phyloP scores from a whole-genome alignment of 2,113 vertebrate genomes.

The Pogonocichla stellata region DNA sequence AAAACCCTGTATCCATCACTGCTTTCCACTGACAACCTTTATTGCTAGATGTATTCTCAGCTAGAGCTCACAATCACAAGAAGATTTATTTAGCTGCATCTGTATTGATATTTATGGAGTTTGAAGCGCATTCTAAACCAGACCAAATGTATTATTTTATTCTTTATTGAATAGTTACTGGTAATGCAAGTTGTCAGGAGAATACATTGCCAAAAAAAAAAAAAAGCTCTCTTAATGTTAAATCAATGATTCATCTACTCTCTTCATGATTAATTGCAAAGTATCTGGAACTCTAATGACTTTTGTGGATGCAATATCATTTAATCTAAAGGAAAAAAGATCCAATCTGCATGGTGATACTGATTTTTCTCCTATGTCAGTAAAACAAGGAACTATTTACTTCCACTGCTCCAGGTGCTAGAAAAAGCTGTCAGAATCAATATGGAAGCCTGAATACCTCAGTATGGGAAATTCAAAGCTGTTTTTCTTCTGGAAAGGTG shows the following conservation, averaged over 20 bases:
- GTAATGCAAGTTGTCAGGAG: conserved; percentile 6
- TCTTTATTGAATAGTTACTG: conserved; percentile 42
- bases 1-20: not conserved
- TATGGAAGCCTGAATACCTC: not conserved
- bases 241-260: conserved; percentile 63
- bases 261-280: conserved; percentile 45
- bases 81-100: not conserved
- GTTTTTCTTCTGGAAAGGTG: not conserved
- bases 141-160: conserved; percentile 14
- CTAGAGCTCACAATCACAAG: not conserved
- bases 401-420: not conserved
- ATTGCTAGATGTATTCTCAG: not conserved
- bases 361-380: not conserved
- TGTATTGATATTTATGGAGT: not conserved
- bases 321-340: conserved; percentile 41
- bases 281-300: conserved; percentile 34
- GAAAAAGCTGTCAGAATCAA: not conserved
- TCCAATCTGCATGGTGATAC: not conserved
- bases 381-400: conserved; percentile 4
- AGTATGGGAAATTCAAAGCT: not conserved
- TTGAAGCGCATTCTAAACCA: not conserved
- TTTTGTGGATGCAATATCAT: not conserved
- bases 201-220: not conserved
- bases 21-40: not conserved
- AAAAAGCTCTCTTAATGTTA: conserved; percentile 16